Base-by-base conservation (phyloP, 2,888 invertebrate species). In the Xestia sexstrigata region DNA sequence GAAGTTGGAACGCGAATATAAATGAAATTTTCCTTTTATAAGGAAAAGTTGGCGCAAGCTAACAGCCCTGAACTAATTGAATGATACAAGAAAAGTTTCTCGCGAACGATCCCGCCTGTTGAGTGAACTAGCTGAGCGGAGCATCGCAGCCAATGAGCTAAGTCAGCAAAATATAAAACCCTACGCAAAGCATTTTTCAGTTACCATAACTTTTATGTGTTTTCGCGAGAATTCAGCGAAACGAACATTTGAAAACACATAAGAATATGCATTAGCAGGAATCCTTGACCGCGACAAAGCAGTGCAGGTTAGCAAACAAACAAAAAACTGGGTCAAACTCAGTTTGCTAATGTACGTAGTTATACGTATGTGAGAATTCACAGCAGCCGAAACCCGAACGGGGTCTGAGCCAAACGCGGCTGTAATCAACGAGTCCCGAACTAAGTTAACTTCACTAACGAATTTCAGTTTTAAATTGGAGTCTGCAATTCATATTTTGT, bases 231-330 rank as follows among this genome's bases (percentile, higher is more conserved):
- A 39, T 23, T 67, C 30, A 45, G 62, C 30, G n/a, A 20, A 74
- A 26, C 15, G 13, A 65, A 60, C 62, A 35, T 68, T 76, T 26
- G 6, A 63, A 67, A 73, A 75, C 42, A 65, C 47, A 67, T 70
- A 55, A 68, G 47, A 79, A 67, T 68, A 23, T 70, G 76, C 58
- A 75, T 76, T 79, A 69, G 62, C n/a, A 39, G 45, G 23, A 76
- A 81, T 83, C 89, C 89, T 87, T 89, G 88, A 84, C 88, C 82
- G 74, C 42, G 69, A 76, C 68, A 62, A 80, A 78, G 49, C 78
- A 74, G 65, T 74, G 80, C 81, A 87, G 74, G 78, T 79, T 70
- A 26, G 60, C 55, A 83, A 75, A 73, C 78, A 74, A 82, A 79
- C 35, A 74, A 49, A 74, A 78, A 89, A 88, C 80, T 87, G 42